These are phyloP conservation scores for Orbicella faveolata DNA, from an alignment of 64 coral and sea anemone species.

Conservation along the genomic window DNA sequence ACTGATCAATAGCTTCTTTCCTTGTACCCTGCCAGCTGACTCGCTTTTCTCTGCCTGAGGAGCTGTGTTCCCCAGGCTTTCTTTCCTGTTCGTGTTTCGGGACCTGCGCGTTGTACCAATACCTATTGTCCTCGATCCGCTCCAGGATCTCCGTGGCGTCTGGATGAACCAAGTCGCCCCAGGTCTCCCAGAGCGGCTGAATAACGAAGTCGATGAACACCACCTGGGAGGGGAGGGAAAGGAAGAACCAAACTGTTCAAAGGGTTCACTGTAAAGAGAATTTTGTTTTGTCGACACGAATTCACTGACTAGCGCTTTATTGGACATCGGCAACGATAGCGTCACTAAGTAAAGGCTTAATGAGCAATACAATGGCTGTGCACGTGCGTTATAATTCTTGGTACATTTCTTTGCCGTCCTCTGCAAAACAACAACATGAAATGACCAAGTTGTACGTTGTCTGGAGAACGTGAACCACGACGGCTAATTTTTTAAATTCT, in stretches of 20 bases:
- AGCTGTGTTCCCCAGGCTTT: constrained; percentile 59
- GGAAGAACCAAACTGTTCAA: neutral
- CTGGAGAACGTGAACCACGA: too few relatives aligned
- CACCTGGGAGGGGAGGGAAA: constrained; percentile 39
- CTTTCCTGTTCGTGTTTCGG: constrained; percentile 86
- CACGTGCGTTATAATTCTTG: too few relatives aligned
- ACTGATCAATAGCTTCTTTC: constrained; percentile 90
- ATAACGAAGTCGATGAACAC: constrained; percentile 99
- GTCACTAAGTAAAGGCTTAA: too few relatives aligned
- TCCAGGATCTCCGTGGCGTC: constrained; percentile 90
- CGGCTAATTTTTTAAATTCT: too few relatives aligned
- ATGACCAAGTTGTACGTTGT: too few relatives aligned
- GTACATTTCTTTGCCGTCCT: too few relatives aligned
- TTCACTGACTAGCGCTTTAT: too few relatives aligned
- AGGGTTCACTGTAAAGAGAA: too few relatives aligned
- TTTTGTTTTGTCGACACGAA: too few relatives aligned
- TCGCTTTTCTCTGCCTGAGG: constrained; percentile 60
- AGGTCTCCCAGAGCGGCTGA: constrained; percentile 97
- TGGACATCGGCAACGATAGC: too few relatives aligned
- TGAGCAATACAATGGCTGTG: too few relatives aligned
- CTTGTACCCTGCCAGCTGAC: constrained; percentile 91
- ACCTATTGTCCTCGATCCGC: constrained; percentile 92
- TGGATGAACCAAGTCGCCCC: constrained; percentile 91
- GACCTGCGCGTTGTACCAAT: constrained; percentile 98
- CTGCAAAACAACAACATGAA: too few relatives aligned